These are phyloP conservation scores for Ptychoptera contaminata DNA, from an alignment of 2,888 invertebrate species.

Conservation along the genomic window DNA sequence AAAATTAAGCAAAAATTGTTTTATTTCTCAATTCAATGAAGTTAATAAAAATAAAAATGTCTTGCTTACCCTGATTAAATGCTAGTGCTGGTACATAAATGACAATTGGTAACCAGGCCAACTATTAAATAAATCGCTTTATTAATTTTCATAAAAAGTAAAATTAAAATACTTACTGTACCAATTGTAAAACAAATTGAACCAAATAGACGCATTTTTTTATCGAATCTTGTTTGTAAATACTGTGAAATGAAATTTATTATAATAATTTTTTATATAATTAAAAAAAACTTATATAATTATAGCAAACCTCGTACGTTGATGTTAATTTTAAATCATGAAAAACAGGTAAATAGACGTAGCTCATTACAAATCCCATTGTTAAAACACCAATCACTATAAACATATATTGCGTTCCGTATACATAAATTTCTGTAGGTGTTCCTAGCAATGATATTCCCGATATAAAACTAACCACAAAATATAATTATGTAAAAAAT, in stretches of 20 bases:
- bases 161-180: slow-evolving; percentile 36
- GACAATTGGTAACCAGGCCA: slow-evolving; percentile 54
- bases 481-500: neutral
- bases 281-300: neutral
- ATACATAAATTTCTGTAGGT: slow-evolving; percentile 62
- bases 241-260: slow-evolving; percentile 33
- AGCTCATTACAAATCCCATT: slow-evolving; percentile 39
- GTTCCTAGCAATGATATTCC: slow-evolving; percentile 37
- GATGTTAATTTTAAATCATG: slow-evolving; percentile 54
- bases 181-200: slow-evolving; percentile 46
- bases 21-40: neutral
- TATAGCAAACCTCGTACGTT: slow-evolving; percentile 48
- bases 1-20: slow-evolving; percentile 6
- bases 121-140: slow-evolving; percentile 25
- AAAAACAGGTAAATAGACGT: slow-evolving; percentile 51
- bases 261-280: neutral
- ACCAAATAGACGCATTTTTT: slow-evolving; percentile 46
- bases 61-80: slow-evolving; percentile 45
- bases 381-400: slow-evolving; percentile 26
- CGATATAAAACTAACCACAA: neutral
- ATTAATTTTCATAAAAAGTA: neutral
- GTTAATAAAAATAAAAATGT: neutral
- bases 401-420: slow-evolving; percentile 58
- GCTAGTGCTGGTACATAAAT: slow-evolving; percentile 58
- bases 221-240: slow-evolving; percentile 47